These are phyloP conservation scores for Drosophila tanythrix DNA, from an alignment of 2,888 invertebrate genomes.

Conservation along the genomic window DNA sequence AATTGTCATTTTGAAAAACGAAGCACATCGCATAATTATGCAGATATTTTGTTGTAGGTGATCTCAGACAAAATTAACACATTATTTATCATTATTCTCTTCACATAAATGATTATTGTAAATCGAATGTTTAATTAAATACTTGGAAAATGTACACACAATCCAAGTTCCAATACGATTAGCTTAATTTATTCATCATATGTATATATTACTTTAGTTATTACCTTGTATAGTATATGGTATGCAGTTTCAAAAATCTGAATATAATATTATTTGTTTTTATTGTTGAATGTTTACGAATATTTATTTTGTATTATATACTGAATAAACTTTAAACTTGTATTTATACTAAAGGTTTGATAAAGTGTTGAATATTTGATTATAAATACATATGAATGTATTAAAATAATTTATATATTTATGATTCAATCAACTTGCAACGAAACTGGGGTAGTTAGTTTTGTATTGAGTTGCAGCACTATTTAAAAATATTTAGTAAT, in stretches of 20 bases:
- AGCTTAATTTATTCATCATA: background rate
- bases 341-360: slow-evolving; percentile 7
- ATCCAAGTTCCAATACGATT: background rate
- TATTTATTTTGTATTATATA: slow-evolving; percentile 20
- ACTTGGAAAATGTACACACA: background rate
- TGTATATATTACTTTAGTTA: background rate
- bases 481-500: slow-evolving; percentile 18
- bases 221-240: slow-evolving; percentile 35
- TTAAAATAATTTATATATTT: background rate
- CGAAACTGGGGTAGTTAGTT: slow-evolving; percentile 6
- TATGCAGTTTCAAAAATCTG: slow-evolving; percentile 8
- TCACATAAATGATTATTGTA: too few species aligned
- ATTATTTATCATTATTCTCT: background rate
- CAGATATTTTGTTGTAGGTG: background rate
- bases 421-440: background rate
- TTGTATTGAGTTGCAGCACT: slow-evolving; percentile 25
- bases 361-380: slow-evolving; percentile 15
- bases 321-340: slow-evolving; percentile 14
- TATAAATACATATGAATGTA: slow-evolving; percentile 2
- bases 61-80: background rate
- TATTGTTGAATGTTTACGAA: slow-evolving; percentile 18
- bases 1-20: background rate
- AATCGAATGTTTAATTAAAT: background rate
- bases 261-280: slow-evolving; percentile 18
- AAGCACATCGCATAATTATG: background rate